Evolutionary conservation across 2,797 vertebrate genomes (phyloP).

Genomic region (Amblyopsis hoosieri): DNA sequence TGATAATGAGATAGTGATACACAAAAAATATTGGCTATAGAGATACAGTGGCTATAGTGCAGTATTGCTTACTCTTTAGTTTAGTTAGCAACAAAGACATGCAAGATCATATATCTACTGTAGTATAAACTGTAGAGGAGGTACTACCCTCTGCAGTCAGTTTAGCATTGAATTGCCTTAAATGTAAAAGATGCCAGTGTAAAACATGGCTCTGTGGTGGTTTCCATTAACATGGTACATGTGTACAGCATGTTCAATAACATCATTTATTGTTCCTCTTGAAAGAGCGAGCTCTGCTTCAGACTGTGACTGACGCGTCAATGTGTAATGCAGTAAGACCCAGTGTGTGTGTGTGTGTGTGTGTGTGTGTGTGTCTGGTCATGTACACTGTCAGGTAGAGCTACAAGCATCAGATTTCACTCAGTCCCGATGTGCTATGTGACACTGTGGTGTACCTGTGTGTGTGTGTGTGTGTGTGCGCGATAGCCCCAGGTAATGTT

Average conservation of each 20-base stretch:
- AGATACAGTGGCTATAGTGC: too few relatives aligned
- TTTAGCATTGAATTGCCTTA: slow-evolving; percentile 8
- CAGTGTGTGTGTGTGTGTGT: slow-evolving; percentile 38
- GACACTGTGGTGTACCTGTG: slow-evolving; percentile 55
- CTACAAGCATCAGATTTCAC: slow-evolving; percentile 61
- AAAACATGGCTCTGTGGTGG: slow-evolving; percentile 25
- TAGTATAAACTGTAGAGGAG: background rate
- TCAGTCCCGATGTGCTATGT: slow-evolving; percentile 52
- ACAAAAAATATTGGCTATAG: too few relatives aligned
- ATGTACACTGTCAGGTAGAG: slow-evolving; percentile 51
- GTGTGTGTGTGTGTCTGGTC: slow-evolving; percentile 39
- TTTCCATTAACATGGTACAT: slow-evolving; percentile 23
- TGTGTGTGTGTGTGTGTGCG: slow-evolving; percentile 23
- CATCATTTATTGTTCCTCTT: slow-evolving; percentile 35
- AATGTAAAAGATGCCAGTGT: slow-evolving; percentile 14
- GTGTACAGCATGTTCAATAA: slow-evolving; percentile 22
- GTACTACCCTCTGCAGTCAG: slow-evolving; percentile 6
- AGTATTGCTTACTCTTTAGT: too few relatives aligned
- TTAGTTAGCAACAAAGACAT: slow-evolving; percentile 1
- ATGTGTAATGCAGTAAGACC: slow-evolving; percentile 42
- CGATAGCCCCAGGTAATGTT: slow-evolving; percentile 75
- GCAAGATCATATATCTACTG: slow-evolving; percentile 13
- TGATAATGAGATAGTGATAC: too few relatives aligned
- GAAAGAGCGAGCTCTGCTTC: slow-evolving; percentile 33
- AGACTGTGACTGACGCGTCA: slow-evolving; percentile 47